Conservation (phyloP, 2,888 invertebrate species). For the Synanthedon andrenaeformis region DNA sequence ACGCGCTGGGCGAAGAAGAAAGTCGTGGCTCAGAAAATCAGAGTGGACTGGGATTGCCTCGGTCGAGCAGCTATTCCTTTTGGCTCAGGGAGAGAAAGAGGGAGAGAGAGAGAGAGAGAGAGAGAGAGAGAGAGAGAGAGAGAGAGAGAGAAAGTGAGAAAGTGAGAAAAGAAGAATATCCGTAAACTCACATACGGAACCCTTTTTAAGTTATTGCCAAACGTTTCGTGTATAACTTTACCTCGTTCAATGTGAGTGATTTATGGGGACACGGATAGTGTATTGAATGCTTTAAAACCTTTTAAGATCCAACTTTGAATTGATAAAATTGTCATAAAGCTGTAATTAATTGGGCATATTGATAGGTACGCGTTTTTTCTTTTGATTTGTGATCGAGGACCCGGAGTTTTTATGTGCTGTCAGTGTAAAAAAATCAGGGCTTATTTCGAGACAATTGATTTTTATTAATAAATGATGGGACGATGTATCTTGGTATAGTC, state of each 20-base stretch:
- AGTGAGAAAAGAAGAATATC: background rate
- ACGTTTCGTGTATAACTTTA: background rate
- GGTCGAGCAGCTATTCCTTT: too few relatives aligned
- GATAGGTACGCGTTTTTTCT: constrained; percentile 15
- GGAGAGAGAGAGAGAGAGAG: background rate
- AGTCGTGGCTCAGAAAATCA: too few relatives aligned
- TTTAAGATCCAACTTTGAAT: constrained; percentile 40
- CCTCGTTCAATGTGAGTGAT: constrained; percentile 26
- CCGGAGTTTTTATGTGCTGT: too few relatives aligned
- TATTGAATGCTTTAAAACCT: constrained; percentile 63
- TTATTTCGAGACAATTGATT: too few relatives aligned
- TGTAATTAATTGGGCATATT: constrained; percentile 56
- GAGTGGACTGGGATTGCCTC: too few relatives aligned
- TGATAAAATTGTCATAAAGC: constrained; percentile 52
- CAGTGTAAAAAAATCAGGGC: too few relatives aligned
- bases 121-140: background rate
- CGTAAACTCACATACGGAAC: background rate
- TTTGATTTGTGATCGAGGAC: background rate
- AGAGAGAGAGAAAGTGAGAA: background rate
- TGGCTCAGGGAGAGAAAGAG: too few relatives aligned
- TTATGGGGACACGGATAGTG: constrained; percentile 41
- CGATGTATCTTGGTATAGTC: too few relatives aligned
- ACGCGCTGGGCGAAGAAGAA: too few relatives aligned
- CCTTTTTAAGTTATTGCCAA: background rate
- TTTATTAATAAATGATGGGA: too few relatives aligned